A percentile compares a stretch with the other conserved stretches of the same genome.
Evolutionary conservation across 2,888 invertebrate genomes (phyloP).

Genomic region (Melinaea menophilus): DNA sequence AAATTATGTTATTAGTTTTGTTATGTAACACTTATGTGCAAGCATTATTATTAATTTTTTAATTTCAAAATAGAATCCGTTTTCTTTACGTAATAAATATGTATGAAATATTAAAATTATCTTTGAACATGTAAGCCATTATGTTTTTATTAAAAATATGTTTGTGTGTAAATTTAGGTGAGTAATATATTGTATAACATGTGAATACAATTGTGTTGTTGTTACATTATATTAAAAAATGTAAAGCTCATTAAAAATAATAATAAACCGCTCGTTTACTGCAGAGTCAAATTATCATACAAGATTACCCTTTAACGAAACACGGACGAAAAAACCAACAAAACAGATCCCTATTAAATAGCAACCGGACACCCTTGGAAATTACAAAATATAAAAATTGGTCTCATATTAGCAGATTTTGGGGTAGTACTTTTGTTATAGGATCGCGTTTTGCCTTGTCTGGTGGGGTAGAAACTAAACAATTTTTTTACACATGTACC

Average conservation of each 20-base stretch:
- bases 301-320: slow-evolving; percentile 47
- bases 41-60: too few species aligned
- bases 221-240: not conserved
- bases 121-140: too few species aligned
- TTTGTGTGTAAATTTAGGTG: not conserved
- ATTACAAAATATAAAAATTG: slow-evolving; percentile 41
- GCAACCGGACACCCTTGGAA: slow-evolving; percentile 59
- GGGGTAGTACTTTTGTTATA: slow-evolving; percentile 63
- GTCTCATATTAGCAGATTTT: slow-evolving; percentile 49
- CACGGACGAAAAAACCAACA: slow-evolving; percentile 43
- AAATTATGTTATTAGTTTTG: too few species aligned
- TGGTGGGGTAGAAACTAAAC: slow-evolving; percentile 54
- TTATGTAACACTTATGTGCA: too few species aligned
- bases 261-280: slow-evolving; percentile 30
- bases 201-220: not conserved
- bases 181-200: not conserved
- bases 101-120: too few species aligned
- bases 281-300: slow-evolving; percentile 43
- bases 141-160: too few species aligned
- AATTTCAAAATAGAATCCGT: too few species aligned
- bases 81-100: too few species aligned
- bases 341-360: slow-evolving; percentile 60
- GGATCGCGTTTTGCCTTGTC: slow-evolving; percentile 46
- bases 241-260: not conserved
- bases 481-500: slow-evolving; percentile 50